Conservation (phyloP, 1,140 invertebrate genomes). For the Drosophila parabipectinata region DNA sequence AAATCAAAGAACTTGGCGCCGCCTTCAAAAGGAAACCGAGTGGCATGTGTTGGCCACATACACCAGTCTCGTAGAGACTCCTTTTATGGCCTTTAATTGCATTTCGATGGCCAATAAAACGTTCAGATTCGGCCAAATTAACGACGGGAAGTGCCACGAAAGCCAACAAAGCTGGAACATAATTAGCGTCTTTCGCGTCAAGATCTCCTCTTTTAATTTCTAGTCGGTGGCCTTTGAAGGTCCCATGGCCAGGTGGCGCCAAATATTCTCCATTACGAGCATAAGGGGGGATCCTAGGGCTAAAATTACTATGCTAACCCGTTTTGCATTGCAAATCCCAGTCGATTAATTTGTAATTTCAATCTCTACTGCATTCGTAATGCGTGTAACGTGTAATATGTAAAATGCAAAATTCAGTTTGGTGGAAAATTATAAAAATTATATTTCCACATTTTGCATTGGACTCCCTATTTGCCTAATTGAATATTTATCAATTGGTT, state of each 20-base stretch:
- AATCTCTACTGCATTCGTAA: slow-evolving; percentile 34
- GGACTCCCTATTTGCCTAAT: slow-evolving; percentile 47
- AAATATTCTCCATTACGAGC: not conserved
- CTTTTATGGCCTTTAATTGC: slow-evolving; percentile 75
- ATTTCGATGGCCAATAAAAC: slow-evolving; percentile 76
- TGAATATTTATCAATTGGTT: slow-evolving; percentile 77
- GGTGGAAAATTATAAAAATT: slow-evolving; percentile 54
- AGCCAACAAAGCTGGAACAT: slow-evolving; percentile 48
- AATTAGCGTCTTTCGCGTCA: slow-evolving; percentile 64
- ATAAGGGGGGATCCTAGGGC: not conserved
- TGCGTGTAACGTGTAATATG: slow-evolving; percentile 22
- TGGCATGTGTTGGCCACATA: slow-evolving; percentile 35
- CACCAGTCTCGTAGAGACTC: slow-evolving; percentile 26
- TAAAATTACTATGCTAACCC: slow-evolving; percentile 12
- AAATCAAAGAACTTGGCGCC: slow-evolving; percentile 74
- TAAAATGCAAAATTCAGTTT: slow-evolving; percentile 38
- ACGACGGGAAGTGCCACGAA: slow-evolving; percentile 73
- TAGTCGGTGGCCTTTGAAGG: slow-evolving; percentile 46
- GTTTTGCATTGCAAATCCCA: slow-evolving; percentile 51
- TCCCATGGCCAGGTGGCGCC: slow-evolving; percentile 45
- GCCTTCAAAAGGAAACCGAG: slow-evolving; percentile 17
- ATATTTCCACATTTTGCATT: slow-evolving; percentile 38
- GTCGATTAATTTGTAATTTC: slow-evolving; percentile 74
- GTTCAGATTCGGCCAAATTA: slow-evolving; percentile 56
- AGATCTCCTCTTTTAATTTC: slow-evolving; percentile 6